Percentiles rank a stretch among this genome's conserved stretches.
Evolutionary conservation across 1,140 invertebrate species (phyloP).

Genomic region (Delia radicum): DNA sequence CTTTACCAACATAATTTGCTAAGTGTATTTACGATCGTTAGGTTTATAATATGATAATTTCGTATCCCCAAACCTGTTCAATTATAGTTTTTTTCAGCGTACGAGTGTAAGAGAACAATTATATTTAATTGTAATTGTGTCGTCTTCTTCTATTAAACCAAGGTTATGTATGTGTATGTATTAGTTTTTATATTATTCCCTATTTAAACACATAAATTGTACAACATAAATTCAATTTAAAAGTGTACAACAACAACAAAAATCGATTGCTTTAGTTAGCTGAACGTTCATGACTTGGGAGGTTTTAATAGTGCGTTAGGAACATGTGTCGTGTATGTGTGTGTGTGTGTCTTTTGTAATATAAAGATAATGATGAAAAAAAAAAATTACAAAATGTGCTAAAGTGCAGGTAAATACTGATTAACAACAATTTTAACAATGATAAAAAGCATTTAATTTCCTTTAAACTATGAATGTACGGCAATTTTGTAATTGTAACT

Average conservation of each 20-base stretch:
- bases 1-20: too few species aligned
- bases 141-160: not conserved
- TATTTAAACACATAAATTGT: not conserved
- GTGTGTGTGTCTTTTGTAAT: not conserved
- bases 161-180: not conserved
- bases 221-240: not conserved
- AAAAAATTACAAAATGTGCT: too few species aligned
- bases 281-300: too few species aligned
- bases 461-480: not conserved
- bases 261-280: not conserved
- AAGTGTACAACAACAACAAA: too few species aligned
- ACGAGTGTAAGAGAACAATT: not conserved
- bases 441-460: not conserved
- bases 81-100: too few species aligned
- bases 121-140: not conserved
- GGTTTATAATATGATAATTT: too few species aligned
- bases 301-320: too few species aligned
- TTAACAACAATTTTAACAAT: not conserved
- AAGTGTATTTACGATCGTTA: too few species aligned
- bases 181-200: too few species aligned
- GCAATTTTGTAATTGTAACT: not conserved
- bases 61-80: too few species aligned
- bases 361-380: too few species aligned
- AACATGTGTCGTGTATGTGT: not conserved
- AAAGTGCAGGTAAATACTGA: conserved; percentile 1